phyloP scores from a whole-genome alignment of 2,113 vertebrate species.

The Cardinalis cardinalis region DNA sequence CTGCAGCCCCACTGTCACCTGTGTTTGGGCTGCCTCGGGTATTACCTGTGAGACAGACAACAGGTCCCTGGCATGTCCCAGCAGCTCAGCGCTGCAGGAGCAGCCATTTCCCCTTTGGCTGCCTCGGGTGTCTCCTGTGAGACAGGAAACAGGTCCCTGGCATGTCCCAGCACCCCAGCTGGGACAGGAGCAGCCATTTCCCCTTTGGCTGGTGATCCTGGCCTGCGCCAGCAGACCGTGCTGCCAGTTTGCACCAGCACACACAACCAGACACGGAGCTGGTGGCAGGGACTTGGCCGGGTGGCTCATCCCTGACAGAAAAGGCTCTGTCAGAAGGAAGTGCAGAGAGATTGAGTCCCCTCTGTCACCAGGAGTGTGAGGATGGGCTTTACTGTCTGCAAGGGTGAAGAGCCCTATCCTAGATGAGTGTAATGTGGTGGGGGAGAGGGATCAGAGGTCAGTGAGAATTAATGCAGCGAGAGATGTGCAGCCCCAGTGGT shows the following conservation, averaged over 20 bases:
- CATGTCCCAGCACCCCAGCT: not conserved
- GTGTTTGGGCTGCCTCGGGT: accelerated
- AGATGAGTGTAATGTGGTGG: accelerated
- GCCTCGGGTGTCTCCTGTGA: not conserved
- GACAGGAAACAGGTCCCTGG: not conserved
- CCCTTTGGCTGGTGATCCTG: not conserved
- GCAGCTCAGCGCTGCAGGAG: not conserved
- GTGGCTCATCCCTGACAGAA: not conserved
- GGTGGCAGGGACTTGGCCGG: not conserved
- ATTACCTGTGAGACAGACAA: not conserved
- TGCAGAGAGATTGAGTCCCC: not conserved
- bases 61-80: accelerated
- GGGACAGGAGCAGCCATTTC: not conserved
- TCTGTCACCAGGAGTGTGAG: not conserved
- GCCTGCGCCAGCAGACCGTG: not conserved
- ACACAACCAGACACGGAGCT: accelerated
- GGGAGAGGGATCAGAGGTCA: not conserved
- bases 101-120: not conserved
- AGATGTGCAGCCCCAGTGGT: accelerated
- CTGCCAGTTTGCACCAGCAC: not conserved
- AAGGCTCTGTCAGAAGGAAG: not conserved
- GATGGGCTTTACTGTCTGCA: not conserved
- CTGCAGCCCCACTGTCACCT: not conserved
- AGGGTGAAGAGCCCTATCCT: not conserved
- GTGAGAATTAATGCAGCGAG: accelerated